Evolutionary conservation across 2,888 invertebrate species (phyloP).

Genomic region (Eristalinus sepulchralis): DNA sequence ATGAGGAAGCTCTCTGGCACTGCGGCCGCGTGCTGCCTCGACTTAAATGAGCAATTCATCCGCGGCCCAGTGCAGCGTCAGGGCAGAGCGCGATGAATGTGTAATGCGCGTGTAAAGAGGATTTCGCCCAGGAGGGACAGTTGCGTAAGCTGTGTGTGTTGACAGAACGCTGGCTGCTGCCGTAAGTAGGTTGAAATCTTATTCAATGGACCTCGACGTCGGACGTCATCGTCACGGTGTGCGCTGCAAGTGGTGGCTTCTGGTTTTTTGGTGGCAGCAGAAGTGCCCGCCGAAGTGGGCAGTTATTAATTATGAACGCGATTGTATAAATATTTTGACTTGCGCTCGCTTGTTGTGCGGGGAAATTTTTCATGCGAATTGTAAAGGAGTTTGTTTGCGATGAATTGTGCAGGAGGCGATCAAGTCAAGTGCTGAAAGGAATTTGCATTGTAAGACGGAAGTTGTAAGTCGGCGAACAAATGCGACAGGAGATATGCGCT

Average conservation of each 20-base stretch:
- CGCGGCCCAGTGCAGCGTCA: conserved; percentile 2
- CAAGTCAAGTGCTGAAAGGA: conserved; percentile 15
- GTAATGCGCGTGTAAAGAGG: conserved; percentile 47
- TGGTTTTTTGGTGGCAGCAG: conserved; percentile 38
- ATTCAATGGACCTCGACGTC: conserved; percentile 45
- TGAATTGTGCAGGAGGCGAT: conserved; percentile 8
- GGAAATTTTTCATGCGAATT: conserved; percentile 17
- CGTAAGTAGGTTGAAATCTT: conserved; percentile 69
- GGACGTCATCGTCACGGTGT: conserved; percentile 20
- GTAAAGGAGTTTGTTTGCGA: conserved; percentile 35
- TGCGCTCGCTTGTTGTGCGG: background rate
- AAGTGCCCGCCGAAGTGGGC: conserved; percentile 64
- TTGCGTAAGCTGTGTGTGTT: conserved; percentile 68
- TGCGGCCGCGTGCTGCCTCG: conserved; percentile 1
- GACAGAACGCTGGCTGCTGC: conserved; percentile 58
- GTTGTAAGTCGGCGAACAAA: background rate
- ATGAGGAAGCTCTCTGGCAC: conserved; percentile 49
- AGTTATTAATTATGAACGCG: conserved; percentile 66
- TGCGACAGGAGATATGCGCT: background rate
- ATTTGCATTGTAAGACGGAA: background rate
- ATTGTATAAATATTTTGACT: conserved; percentile 67
- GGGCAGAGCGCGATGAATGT: conserved; percentile 9
- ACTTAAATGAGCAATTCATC: conserved; percentile 63
- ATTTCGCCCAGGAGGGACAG: conserved; percentile 49
- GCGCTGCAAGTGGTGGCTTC: conserved; percentile 33